These are phyloP conservation scores for Hestina assimilis DNA, from an alignment of 1,140 invertebrate species.

Conservation along the genomic window DNA sequence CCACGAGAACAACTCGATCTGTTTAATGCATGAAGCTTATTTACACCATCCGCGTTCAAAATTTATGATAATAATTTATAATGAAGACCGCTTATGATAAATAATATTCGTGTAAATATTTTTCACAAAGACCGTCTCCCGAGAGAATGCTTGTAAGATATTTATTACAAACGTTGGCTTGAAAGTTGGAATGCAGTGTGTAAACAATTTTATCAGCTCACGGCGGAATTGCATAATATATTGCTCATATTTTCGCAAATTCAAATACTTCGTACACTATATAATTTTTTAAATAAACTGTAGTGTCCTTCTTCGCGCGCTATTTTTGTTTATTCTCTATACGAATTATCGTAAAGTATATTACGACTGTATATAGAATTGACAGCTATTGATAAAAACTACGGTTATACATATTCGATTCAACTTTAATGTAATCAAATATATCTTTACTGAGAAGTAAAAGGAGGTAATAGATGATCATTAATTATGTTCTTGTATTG, in stretches of 20 bases:
- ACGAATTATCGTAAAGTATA: too few species aligned
- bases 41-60: too few species aligned
- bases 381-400: neutral
- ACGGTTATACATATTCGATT: neutral
- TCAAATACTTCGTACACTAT: slow-evolving; percentile 27
- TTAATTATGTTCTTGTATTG: too few species aligned
- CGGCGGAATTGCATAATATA: slow-evolving; percentile 51
- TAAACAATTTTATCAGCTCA: slow-evolving; percentile 55
- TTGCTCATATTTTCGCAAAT: slow-evolving; percentile 46
- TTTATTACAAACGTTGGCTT: slow-evolving; percentile 19
- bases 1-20: too few species aligned
- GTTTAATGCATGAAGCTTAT: too few species aligned
- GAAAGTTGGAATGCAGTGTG: slow-evolving; percentile 36
- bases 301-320: slow-evolving; percentile 23
- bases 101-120: slow-evolving; percentile 40
- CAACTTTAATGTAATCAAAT: too few species aligned
- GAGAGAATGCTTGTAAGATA: slow-evolving; percentile 10
- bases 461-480: too few species aligned
- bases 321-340: neutral
- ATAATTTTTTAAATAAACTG: slow-evolving; percentile 33
- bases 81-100: slow-evolving; percentile 25
- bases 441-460: too few species aligned
- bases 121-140: slow-evolving; percentile 22
- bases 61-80: too few species aligned
- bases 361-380: neutral